Conservation (phyloP, 2,113 vertebrate species). For the Pelmatolapia mariae region DNA sequence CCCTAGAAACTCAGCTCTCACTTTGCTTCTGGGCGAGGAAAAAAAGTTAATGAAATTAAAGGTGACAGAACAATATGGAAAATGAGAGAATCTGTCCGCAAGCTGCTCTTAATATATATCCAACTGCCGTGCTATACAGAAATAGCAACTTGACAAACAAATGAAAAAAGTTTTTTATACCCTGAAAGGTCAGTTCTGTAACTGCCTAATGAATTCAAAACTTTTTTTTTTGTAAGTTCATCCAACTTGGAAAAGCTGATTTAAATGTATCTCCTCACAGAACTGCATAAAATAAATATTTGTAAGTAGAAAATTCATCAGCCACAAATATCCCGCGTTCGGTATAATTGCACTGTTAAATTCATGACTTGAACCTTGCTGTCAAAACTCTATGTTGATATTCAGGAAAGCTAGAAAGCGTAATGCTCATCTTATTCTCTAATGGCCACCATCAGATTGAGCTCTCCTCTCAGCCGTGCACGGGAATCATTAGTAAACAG, state of each 20-base stretch:
- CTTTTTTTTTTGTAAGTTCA: not conserved
- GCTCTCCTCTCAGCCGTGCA: constrained; percentile 6
- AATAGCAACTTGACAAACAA: not conserved
- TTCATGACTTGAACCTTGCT: not conserved
- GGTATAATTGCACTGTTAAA: not conserved
- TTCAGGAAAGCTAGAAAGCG: not conserved
- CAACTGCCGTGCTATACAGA: constrained; percentile 1
- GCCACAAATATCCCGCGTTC: not conserved
- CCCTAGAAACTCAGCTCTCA: constrained; percentile 62
- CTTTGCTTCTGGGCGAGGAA: constrained; percentile 6
- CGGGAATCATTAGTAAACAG: constrained; percentile 17
- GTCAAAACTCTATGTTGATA: constrained; percentile 14
- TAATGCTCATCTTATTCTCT: constrained; percentile 18
- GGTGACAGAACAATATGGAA: constrained; percentile 46
- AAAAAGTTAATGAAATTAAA: constrained; percentile 58
- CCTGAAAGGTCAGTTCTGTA: not conserved
- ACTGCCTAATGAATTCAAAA: not conserved
- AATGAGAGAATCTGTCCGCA: constrained; percentile 23
- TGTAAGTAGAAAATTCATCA: not conserved
- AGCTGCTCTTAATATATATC: constrained; percentile 45
- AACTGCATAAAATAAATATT: not conserved
- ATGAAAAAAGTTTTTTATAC: not conserved
- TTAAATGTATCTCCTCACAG: not conserved
- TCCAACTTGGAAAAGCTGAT: not conserved
- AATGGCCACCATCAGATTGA: constrained; percentile 16